Evolutionary conservation across 1,140 invertebrate species (phyloP).

Genomic region (Colletes gigas): DNA sequence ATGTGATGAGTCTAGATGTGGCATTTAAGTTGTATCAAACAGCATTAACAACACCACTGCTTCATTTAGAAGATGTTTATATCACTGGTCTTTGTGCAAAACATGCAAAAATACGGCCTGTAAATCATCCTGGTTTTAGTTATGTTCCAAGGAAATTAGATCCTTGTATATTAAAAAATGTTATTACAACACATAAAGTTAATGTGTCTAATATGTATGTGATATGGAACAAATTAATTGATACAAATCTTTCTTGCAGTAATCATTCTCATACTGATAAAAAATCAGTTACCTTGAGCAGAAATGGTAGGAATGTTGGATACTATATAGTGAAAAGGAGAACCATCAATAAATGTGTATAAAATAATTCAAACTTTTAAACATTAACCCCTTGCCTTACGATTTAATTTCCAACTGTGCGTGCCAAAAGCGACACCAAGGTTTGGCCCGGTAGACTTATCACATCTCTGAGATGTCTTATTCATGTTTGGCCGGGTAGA

Average conservation of each 20-base stretch:
- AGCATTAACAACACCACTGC: conserved; percentile 85
- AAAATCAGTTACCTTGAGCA: conserved; percentile 58
- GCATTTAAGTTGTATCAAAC: conserved; percentile 86
- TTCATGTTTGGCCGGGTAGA: no score
- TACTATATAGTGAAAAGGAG: conserved; percentile 65
- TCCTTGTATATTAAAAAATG: conserved; percentile 75
- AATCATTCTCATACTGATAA: conserved; percentile 55
- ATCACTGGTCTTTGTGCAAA: conserved; percentile 87
- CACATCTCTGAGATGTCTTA: no score
- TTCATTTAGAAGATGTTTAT: conserved; percentile 93
- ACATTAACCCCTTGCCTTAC: no score
- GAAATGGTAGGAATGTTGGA: conserved; percentile 67
- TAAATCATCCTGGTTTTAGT: conserved; percentile 84
- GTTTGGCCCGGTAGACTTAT: no score
- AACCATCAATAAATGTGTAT: conserved; percentile 66
- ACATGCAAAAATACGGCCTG: conserved; percentile 79
- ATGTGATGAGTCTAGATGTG: conserved; percentile 88
- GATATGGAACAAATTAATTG: conserved; percentile 74
- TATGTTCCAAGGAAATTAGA: conserved; percentile 81
- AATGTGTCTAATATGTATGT: conserved; percentile 71
- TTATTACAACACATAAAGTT: conserved; percentile 77
- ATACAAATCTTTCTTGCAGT: conserved; percentile 65
- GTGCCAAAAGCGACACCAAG: no score
- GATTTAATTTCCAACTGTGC: no score
- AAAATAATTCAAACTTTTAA: conserved; percentile 26